Base-by-base conservation (phyloP, 1,140 invertebrate species). In the Lanistes nyassanus region DNA sequence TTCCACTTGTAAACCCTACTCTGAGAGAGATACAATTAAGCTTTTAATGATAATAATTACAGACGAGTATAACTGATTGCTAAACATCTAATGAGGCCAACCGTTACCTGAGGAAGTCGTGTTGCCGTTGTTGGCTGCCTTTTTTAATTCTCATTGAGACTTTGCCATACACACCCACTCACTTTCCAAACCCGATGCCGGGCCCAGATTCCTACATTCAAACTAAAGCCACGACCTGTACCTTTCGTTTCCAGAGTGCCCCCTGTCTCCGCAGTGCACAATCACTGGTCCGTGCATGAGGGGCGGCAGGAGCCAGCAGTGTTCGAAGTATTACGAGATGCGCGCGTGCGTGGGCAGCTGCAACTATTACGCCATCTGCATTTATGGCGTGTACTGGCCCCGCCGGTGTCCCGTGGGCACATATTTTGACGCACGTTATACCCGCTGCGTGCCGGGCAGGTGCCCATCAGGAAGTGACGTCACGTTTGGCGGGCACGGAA, bases 381-480 rank as follows among this genome's bases (percentile, higher is more conserved):
- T 62, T 23, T 79, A 79, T 42, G 77, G 77, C 16, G 23, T 55
- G 13, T 79, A 72, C 36, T 76, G 67, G 53, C 26, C 56, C 1
- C 65, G 74, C 21, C 13, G 13, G 5, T 79, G 77, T 37, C 74
- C 69, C n/a, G 11, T 21, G 9, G 69, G 77, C 26, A 36, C 65
- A 26, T 56, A 51, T 29, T 79, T 68, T 36, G 69, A 76, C 51
- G 56, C 69, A 29, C 21, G 36, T 7, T 29, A 26, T 6, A 55
- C 55, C 3, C 31, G 29, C 34, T 72, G 70, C 47, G 70, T 72
- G 19, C n/a, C 31, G 39, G 68, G 68, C 23, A 19, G 13, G 31
- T 71, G 68, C 51, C n/a, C 29, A 34, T 2, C 53, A 1, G 21
- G 4, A 21, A 34, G 51, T 36, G 55, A 11, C 56, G 29, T 26